phyloP scores from a whole-genome alignment of 2,113 vertebrate genomes.

The Morone saxatilis region DNA sequence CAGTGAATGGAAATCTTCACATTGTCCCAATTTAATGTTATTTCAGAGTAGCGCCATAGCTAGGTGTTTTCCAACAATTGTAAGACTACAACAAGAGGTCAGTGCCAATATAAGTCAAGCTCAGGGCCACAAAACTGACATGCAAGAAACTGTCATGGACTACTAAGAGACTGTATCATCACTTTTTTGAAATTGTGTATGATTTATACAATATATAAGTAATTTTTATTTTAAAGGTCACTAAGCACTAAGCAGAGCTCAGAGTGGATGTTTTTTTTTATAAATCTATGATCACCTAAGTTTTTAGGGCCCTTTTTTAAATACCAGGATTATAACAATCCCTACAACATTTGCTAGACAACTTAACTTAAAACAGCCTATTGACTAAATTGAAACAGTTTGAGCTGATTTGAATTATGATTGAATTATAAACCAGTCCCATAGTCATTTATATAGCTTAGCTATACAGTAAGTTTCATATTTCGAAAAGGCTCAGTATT shows the following conservation, averaged over 20 bases:
- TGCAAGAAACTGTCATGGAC: background rate
- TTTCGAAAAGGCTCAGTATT: too few species aligned
- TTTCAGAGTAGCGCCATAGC: background rate
- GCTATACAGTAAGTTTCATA: too few species aligned
- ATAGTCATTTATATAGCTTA: too few species aligned
- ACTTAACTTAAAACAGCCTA: background rate
- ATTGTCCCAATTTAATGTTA: background rate
- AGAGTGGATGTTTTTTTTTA: background rate
- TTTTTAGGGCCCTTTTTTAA: background rate
- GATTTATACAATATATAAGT: background rate
- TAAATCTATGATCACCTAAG: background rate
- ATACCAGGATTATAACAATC: background rate
- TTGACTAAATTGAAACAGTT: too few species aligned
- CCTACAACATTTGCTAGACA: background rate
- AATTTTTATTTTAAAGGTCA: background rate
- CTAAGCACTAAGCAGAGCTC: background rate
- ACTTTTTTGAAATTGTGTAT: background rate
- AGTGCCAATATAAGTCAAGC: background rate
- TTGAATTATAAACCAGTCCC: background rate
- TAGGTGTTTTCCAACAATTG: background rate
- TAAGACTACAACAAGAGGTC: background rate
- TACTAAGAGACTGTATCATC: background rate
- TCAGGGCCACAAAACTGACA: background rate
- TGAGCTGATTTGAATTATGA: too few species aligned
- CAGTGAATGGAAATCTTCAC: background rate